Evolutionary conservation across 2,888 invertebrate species (phyloP), one percentile per base, ranked within the genome.

Genomic region (Lathronympha strigana): DNA sequence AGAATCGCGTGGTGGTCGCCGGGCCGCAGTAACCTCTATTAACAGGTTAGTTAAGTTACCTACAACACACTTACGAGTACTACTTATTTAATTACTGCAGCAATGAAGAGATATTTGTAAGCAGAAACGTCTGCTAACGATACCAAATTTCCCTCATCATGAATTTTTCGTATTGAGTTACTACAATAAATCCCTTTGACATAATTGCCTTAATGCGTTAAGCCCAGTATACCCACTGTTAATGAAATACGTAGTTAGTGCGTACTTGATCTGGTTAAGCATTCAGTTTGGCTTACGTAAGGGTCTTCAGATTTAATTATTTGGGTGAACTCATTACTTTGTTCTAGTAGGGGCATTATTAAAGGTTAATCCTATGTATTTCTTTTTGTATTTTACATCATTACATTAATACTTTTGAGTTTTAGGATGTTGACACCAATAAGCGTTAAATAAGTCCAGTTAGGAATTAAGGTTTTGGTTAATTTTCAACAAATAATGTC

Each of bases 211-310:
- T 54, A 54, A 23, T 38, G n/a, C 53, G 53, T 23, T 23, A 38
- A 38, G 23, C 38, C 8, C 8, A 25, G 8, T 45, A 21, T 21
- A 50, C 49, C 38, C 25, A 15, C n/a, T 15, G 54, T 43, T 55
- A 55, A 43, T 54, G 25, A 40, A 40, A 38, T 43, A 25, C 13
- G 5, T 28, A 55, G 23, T 55, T 43, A 55, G 21, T 38, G 15
- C 55, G 11, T 23, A 11, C 17, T 40, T n/a, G n/a, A n/a, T 54
- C 9, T 8, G 0, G 23, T 38, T 54, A 13, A 28, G 11, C 38
- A 36, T 21, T 23, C 21, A n/a, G 9, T 54, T 8, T 15, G 25
- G 23, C 54, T 54, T 54, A 38, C 23, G 25, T 40, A 40, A 54
- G 38, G 25, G 13, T 13, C 25, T 11, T 38, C 4, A 21, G 23